These are phyloP conservation scores for Pelagia noctiluca DNA, from an alignment of 30 jellyfish, hydroid and myxozoan species.

Conservation along the genomic window DNA sequence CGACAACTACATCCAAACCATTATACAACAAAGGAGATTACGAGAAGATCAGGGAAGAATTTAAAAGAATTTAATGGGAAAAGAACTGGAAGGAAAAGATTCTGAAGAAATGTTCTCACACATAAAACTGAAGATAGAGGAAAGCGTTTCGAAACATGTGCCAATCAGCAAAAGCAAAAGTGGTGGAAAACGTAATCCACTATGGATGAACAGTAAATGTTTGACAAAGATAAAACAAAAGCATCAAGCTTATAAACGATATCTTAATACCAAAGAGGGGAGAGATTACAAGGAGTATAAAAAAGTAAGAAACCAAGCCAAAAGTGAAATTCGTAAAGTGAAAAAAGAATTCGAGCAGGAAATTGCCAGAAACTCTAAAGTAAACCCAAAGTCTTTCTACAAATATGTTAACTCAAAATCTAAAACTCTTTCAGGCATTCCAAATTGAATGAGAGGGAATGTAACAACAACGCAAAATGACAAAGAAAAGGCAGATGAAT, in stretches of 20 bases:
- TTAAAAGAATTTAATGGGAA: slow-evolving; percentile 17
- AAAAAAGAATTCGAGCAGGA: slow-evolving; percentile 46
- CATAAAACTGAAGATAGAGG: slow-evolving; percentile 41
- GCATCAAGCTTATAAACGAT: slow-evolving; percentile 44
- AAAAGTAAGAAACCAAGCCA: slow-evolving; percentile 55
- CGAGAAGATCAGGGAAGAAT: slow-evolving; percentile 39
- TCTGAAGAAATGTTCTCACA: slow-evolving; percentile 20
- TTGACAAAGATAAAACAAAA: slow-evolving; percentile 35
- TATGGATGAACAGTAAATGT: slow-evolving; percentile 44
- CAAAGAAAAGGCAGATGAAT: slow-evolving; percentile 5
- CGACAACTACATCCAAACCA: slow-evolving; percentile 31
- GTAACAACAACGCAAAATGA: slow-evolving; percentile 1
- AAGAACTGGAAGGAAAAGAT: slow-evolving; percentile 33
- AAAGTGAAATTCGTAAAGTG: slow-evolving; percentile 26
- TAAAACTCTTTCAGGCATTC: slow-evolving; percentile 1
- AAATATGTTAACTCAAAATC: slow-evolving; percentile 14
- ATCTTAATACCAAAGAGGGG: slow-evolving; percentile 57
- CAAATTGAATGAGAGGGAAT: neutral
- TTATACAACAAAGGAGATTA: slow-evolving; percentile 38
- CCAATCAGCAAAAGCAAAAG: slow-evolving; percentile 35
- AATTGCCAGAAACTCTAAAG: slow-evolving; percentile 31
- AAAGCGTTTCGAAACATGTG: slow-evolving; percentile 29
- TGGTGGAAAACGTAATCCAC: slow-evolving; percentile 37
- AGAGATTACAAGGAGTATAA: slow-evolving; percentile 16
- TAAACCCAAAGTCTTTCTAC: slow-evolving; percentile 48